Evolutionary conservation across 2,888 invertebrate species (phyloP).

Genomic region (Germaria angustata): DNA sequence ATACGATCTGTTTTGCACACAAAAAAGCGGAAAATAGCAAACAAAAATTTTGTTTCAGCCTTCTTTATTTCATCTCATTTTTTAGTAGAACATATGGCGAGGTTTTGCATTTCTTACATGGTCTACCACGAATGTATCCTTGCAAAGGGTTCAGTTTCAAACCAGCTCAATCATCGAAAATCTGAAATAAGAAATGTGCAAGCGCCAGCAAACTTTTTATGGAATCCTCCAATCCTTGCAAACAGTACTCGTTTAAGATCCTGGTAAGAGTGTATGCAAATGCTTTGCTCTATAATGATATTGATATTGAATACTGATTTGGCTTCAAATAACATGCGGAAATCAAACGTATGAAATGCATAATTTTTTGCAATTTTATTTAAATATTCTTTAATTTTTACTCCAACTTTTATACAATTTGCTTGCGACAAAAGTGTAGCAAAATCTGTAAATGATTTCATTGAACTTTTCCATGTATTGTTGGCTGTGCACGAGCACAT

Average conservation of each 20-base stretch:
- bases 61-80: neutral
- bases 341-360: constrained; percentile 1
- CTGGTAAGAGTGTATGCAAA: constrained; percentile 11
- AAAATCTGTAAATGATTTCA: neutral
- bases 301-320: constrained; percentile 13
- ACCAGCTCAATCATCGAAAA: neutral
- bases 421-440: constrained; percentile 27
- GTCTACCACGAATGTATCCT: neutral
- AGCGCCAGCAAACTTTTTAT: constrained; percentile 26
- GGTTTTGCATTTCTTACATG: constrained; percentile 3
- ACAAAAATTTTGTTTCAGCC: neutral
- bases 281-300: constrained; percentile 7
- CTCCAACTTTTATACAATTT: constrained; percentile 36
- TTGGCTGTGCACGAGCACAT: neutral
- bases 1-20: no score
- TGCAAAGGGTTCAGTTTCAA: neutral
- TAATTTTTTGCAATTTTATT: neutral
- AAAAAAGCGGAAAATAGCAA: no score
- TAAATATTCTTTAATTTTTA: constrained; percentile 23
- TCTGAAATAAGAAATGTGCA: constrained; percentile 12
- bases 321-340: neutral
- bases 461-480: neutral
- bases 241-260: constrained; percentile 35
- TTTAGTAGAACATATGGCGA: neutral
- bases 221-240: neutral